phyloP scores from a whole-genome alignment of 2,113 vertebrate species.

The Mesoclemmys tuberculata region DNA sequence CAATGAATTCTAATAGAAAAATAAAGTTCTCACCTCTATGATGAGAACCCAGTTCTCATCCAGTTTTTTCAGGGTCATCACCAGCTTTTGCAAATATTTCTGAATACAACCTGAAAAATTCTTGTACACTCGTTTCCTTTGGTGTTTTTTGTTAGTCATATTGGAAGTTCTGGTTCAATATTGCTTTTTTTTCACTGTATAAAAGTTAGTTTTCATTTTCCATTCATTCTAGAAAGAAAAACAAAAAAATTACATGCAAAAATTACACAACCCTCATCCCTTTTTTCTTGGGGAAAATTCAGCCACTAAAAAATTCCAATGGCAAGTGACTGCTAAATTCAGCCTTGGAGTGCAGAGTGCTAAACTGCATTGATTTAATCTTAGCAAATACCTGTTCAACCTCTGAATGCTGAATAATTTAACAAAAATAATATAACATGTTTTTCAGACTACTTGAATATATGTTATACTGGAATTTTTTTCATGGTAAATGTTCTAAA shows the following conservation, averaged over 20 bases:
- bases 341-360: neutral
- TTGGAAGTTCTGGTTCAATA: neutral
- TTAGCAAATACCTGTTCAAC: neutral
- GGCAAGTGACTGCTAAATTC: neutral
- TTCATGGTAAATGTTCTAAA: neutral
- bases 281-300: neutral
- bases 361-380: neutral
- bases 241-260: too few species aligned
- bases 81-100: neutral
- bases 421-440: neutral
- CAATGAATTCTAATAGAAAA: neutral
- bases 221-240: neutral
- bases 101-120: neutral
- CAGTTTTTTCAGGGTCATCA: neutral
- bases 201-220: neutral
- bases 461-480: too few species aligned
- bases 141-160: neutral
- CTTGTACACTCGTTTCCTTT: neutral
- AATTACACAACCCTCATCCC: neutral
- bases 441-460: neutral
- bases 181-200: neutral
- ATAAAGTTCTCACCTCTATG: neutral
- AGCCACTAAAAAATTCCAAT: neutral
- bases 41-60: neutral
- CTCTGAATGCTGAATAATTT: neutral